A percentile compares a stretch with the other conserved stretches of the same genome.
These are phyloP conservation scores for Chromobotia macracanthus DNA, from an alignment of 2,797 vertebrate genomes.

Conservation along the genomic window DNA sequence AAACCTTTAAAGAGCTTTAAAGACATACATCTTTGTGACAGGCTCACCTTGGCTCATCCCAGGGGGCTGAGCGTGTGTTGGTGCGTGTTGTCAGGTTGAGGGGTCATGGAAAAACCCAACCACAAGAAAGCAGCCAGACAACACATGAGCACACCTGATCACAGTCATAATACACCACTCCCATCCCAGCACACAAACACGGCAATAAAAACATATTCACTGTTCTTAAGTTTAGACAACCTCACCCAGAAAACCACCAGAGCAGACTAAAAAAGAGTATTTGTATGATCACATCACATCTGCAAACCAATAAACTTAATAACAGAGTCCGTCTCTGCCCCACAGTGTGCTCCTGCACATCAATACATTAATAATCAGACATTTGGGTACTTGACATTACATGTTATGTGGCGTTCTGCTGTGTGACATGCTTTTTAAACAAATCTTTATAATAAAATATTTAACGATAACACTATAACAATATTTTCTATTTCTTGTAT, in stretches of 20 bases:
- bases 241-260: background rate
- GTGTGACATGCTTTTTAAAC: too few species aligned
- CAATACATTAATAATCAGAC: background rate
- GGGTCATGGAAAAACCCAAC: slow-evolving; percentile 47
- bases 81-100: slow-evolving; percentile 17
- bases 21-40: slow-evolving; percentile 25
- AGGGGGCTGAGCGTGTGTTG: slow-evolving; percentile 23
- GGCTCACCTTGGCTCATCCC: slow-evolving; percentile 22
- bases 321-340: background rate
- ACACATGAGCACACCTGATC: slow-evolving; percentile 40
- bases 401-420: background rate
- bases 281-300: slow-evolving; percentile 15
- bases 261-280: slow-evolving; percentile 19
- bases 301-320: slow-evolving; percentile 29
- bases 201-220: slow-evolving; percentile 6
- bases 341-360: background rate
- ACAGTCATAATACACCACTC: slow-evolving; percentile 29
- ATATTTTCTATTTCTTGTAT: background rate
- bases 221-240: background rate
- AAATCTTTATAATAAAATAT: background rate
- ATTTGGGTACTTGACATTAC: background rate
- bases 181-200: slow-evolving; percentile 29
- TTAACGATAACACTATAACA: background rate
- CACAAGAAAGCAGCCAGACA: slow-evolving; percentile 50
- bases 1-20: background rate